phyloP scores from a whole-genome alignment of 2,797 vertebrate species.

The Lycodopsis pacificus region DNA sequence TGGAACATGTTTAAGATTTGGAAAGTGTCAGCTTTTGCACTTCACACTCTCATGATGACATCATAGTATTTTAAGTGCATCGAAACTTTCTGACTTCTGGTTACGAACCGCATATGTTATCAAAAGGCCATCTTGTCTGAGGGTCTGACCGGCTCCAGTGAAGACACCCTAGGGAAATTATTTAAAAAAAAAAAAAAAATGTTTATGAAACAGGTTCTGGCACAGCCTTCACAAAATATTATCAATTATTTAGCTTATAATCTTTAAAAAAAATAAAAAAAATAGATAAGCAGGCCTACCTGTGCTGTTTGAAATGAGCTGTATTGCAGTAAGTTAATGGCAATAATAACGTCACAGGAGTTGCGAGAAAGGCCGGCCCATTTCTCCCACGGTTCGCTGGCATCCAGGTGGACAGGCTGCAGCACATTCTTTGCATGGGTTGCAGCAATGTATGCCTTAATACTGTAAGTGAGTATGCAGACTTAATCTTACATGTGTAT shows the following conservation, averaged over 20 bases:
- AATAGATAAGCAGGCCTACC: conserved; percentile 46
- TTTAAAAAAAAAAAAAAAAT: neutral
- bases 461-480: conserved; percentile 66
- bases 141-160: conserved; percentile 79
- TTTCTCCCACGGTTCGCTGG: conserved; percentile 79
- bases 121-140: conserved; percentile 80
- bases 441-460: conserved; percentile 81
- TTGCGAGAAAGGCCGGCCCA: conserved; percentile 75
- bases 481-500: neutral
- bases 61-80: neutral
- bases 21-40: neutral
- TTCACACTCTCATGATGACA: neutral
- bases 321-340: conserved; percentile 83
- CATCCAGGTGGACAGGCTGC: conserved; percentile 81
- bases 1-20: conserved; percentile 43
- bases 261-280: neutral
- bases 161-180: conserved; percentile 74
- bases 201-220: neutral
- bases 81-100: neutral
- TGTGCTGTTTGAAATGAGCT: conserved; percentile 80
- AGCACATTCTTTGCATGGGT: conserved; percentile 77
- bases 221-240: neutral
- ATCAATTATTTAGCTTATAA: neutral
- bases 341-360: conserved; percentile 80
- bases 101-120: conserved; percentile 81